Base-by-base conservation (phyloP, 2,113 vertebrate genomes). In the Pteropus alecto region DNA sequence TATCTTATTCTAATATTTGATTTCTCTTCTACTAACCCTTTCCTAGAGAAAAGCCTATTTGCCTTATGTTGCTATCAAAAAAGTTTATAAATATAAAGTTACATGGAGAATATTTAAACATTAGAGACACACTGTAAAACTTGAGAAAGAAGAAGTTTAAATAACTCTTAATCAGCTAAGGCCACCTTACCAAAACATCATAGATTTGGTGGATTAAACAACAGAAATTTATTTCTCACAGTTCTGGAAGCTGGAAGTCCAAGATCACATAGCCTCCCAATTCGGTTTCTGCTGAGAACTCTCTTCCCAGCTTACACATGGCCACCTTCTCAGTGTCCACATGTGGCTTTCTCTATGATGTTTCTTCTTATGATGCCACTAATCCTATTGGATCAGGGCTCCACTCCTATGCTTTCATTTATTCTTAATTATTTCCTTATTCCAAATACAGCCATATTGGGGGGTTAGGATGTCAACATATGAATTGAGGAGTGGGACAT, bases 1-100 rank as follows among this genome's bases (percentile, higher is more conserved):
- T 15, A 71, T 19, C 15, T 61, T 67, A 56, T n/a, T 65, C 65
- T 86, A 70, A 68, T 67, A 65, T 41, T 86, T 60, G 14, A 46
- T 78, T 67, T 93, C 38, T 73, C 77, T 95, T 78, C 71, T 79
- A 21, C 61, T 58, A 3, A 41, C 30, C 14, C 11, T 35, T 81
- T 86, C 54, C 60, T 68, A 93, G 41, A 35, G 54, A 77, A 83
- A 92, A 86, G 28, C 30, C 77, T 56, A 2, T 71, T 71, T 90
- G 46, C 38, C 48, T 93, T 74, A 63, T 38, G 26, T 85, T 74
- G 60, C 67, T 91, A 82, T n/a, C 24, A 86, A 93, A 79, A 81
- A 51, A 19, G n/a, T 38, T 24, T 33, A 0, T 77, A 88, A 91
- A 51, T 73, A 38, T 56, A 26, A 93, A 76, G 35, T 38, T 35